These are phyloP conservation scores for Drosophila nigricruria DNA, from an alignment of 2,888 invertebrate genomes.

Conservation along the genomic window DNA sequence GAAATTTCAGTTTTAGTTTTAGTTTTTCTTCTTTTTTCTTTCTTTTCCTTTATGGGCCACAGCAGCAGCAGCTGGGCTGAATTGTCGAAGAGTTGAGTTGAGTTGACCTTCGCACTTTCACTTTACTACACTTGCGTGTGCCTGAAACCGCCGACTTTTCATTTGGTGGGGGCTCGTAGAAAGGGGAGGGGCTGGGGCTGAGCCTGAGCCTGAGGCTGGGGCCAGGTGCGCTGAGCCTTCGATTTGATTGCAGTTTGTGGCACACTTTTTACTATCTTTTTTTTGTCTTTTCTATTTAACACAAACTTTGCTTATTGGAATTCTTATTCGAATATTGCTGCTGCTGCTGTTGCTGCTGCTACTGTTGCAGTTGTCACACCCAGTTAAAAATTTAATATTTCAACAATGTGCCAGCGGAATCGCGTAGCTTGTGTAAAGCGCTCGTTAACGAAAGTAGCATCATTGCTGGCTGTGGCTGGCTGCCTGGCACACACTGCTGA, in stretches of 20 bases:
- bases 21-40: constrained; percentile 10
- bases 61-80: constrained; percentile 61
- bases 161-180: constrained; percentile 57
- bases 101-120: constrained; percentile 80
- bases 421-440: constrained; percentile 61
- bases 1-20: constrained; percentile 17
- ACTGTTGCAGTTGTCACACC: constrained; percentile 72
- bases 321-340: neutral
- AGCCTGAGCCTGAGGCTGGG: constrained; percentile 34
- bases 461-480: constrained; percentile 73
- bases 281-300: constrained; percentile 17
- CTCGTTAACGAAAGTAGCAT: constrained; percentile 69
- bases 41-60: constrained; percentile 24
- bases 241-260: constrained; percentile 38
- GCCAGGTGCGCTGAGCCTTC: constrained; percentile 46
- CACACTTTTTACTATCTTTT: constrained; percentile 7
- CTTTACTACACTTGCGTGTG: constrained; percentile 75
- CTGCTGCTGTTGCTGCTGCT: constrained; percentile 18
- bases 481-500: constrained; percentile 69
- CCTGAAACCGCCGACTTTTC: constrained; percentile 78
- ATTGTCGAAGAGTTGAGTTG: constrained; percentile 46
- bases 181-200: constrained; percentile 3
- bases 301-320: constrained; percentile 3
- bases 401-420: constrained; percentile 66
- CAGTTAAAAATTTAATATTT: constrained; percentile 77